These are phyloP conservation scores for Acrocyrtus sp. DNA, from an alignment of 2,888 invertebrate species.

Conservation along the genomic window DNA sequence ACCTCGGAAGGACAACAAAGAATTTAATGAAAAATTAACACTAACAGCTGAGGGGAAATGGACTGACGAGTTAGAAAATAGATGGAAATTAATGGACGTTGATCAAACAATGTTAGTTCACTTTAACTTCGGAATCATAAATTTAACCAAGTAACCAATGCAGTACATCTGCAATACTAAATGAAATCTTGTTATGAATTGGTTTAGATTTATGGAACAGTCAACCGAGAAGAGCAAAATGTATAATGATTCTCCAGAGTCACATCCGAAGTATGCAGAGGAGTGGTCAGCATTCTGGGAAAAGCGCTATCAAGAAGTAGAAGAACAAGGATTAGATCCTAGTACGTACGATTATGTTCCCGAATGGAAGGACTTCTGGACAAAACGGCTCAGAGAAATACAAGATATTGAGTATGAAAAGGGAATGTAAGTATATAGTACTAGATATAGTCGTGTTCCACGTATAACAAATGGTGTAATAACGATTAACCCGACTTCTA, in stretches of 20 bases:
- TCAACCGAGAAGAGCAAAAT: slow-evolving; percentile 39
- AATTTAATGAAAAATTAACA: slow-evolving; percentile 57
- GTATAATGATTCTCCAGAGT: slow-evolving; percentile 53
- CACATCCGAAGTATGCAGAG: slow-evolving; percentile 55
- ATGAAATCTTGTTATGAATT: not conserved
- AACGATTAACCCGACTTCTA: no score
- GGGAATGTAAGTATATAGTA: slow-evolving; percentile 48
- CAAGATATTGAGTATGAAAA: slow-evolving; percentile 50
- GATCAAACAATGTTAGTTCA: slow-evolving; percentile 55
- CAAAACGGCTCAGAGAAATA: slow-evolving; percentile 40
- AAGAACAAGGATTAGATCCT: slow-evolving; percentile 51
- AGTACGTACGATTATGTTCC: slow-evolving; percentile 56
- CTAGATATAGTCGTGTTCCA: no score
- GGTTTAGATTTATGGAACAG: slow-evolving; percentile 47
- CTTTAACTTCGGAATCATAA: not conserved
- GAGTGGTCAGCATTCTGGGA: slow-evolving; percentile 63
- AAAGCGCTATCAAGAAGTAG: slow-evolving; percentile 57
- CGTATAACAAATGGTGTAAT: no score
- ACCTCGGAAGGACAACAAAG: slow-evolving; percentile 45
- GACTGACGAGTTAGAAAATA: slow-evolving; percentile 57
- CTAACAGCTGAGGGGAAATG: slow-evolving; percentile 60
- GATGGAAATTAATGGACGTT: slow-evolving; percentile 59
- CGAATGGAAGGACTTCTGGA: slow-evolving; percentile 62
- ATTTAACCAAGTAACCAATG: not conserved
- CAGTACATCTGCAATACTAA: not conserved